These are phyloP conservation scores for Drosophila littoralis DNA, from an alignment of 1,140 invertebrate species.

Conservation along the genomic window DNA sequence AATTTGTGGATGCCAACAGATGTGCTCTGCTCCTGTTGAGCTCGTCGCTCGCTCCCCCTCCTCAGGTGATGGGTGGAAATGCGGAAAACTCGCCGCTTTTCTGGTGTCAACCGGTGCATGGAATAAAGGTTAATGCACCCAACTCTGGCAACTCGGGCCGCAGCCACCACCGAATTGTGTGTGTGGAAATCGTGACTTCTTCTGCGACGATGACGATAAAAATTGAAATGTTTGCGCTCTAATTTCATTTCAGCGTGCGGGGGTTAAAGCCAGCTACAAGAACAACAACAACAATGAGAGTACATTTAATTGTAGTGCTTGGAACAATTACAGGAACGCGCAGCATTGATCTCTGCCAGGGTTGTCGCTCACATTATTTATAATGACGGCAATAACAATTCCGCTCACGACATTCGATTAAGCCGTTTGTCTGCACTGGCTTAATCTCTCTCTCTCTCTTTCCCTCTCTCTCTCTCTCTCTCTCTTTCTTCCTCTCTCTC, in stretches of 20 bases:
- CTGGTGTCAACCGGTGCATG: slow-evolving; percentile 41
- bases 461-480: neutral
- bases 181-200: slow-evolving; percentile 21
- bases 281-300: slow-evolving; percentile 38
- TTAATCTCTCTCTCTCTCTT: slow-evolving; percentile 13
- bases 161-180: slow-evolving; percentile 21
- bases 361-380: slow-evolving; percentile 59
- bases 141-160: neutral
- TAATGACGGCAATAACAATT: slow-evolving; percentile 77
- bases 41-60: too few relatives aligned
- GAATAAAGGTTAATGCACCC: slow-evolving; percentile 50
- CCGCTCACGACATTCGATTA: slow-evolving; percentile 71
- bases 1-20: slow-evolving; percentile 49
- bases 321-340: slow-evolving; percentile 58
- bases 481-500: neutral
- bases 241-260: slow-evolving; percentile 40
- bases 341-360: slow-evolving; percentile 15
- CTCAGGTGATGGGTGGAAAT: slow-evolving; percentile 38
- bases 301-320: slow-evolving; percentile 62
- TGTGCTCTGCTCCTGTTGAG: slow-evolving; percentile 34
- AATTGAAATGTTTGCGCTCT: slow-evolving; percentile 60
- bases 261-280: slow-evolving; percentile 36
- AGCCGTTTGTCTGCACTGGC: slow-evolving; percentile 39
- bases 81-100: slow-evolving; percentile 20
- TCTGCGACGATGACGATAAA: slow-evolving; percentile 14